Evolutionary conservation across 2,888 invertebrate species (phyloP).

Genomic region (Lucinisca nassula): DNA sequence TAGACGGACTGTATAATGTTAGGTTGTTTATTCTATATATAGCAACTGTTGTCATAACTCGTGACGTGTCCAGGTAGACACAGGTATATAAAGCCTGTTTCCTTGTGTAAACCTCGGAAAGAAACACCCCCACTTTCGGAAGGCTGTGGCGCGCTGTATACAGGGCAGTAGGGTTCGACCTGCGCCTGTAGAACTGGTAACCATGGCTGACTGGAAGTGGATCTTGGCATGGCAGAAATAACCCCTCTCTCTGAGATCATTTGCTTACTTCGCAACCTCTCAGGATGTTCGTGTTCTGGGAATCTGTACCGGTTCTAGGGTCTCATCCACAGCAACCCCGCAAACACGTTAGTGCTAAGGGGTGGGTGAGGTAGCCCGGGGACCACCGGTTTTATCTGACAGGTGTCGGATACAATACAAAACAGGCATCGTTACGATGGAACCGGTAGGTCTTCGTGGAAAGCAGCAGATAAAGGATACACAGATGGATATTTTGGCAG

Average conservation of each 20-base stretch:
- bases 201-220: constrained; percentile 69
- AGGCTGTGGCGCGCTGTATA: constrained; percentile 27
- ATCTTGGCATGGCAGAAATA: constrained; percentile 63
- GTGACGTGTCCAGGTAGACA: not conserved
- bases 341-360: constrained; percentile 63
- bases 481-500: not conserved
- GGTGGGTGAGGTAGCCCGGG: constrained; percentile 65
- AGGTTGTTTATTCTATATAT: not conserved
- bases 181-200: constrained; percentile 40
- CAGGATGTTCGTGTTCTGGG: constrained; percentile 69
- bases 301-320: constrained; percentile 67
- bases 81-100: not conserved
- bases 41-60: not conserved
- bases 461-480: not conserved
- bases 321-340: constrained; percentile 65
- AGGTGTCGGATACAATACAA: not conserved
- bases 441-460: not conserved
- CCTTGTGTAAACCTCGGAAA: not conserved
- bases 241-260: constrained; percentile 17
- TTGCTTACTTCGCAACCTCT: constrained; percentile 70
- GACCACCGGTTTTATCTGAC: constrained; percentile 54
- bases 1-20: not conserved
- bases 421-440: not conserved
- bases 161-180: constrained; percentile 47
- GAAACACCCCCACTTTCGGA: constrained; percentile 38